Evolutionary conservation across 2,888 invertebrate species (phyloP).

Genomic region (Phaonia tiefii): DNA sequence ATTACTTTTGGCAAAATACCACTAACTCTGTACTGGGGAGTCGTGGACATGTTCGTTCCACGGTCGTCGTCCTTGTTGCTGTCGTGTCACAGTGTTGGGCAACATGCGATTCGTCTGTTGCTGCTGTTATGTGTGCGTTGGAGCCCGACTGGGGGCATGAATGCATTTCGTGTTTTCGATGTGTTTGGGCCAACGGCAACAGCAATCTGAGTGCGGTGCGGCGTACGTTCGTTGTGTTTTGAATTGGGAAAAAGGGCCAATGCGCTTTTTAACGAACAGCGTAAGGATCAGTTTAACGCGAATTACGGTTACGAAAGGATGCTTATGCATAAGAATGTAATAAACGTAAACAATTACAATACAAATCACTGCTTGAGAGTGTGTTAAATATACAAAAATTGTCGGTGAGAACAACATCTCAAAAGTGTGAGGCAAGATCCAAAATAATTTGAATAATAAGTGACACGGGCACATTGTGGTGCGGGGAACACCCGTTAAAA

Average conservation of each 20-base stretch:
- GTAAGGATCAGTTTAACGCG: conserved; percentile 80
- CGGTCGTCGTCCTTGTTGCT: conserved; percentile 57
- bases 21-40: conserved; percentile 22
- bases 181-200: conserved; percentile 44
- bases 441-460: conserved; percentile 22
- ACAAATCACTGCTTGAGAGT: conserved; percentile 40
- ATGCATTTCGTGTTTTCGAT: conserved; percentile 59
- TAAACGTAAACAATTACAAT: conserved; percentile 61
- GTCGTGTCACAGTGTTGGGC: conserved; percentile 46
- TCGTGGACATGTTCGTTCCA: conserved; percentile 57
- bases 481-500: too few species aligned
- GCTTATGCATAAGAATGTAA: conserved; percentile 71
- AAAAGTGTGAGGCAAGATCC: conserved; percentile 23
- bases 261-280: conserved; percentile 78
- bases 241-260: conserved; percentile 68
- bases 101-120: conserved; percentile 43
- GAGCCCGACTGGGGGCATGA: conserved; percentile 35
- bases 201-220: conserved; percentile 25
- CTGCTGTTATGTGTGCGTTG: conserved; percentile 53
- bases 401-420: not conserved
- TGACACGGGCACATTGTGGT: too few species aligned
- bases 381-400: conserved; percentile 17
- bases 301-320: conserved; percentile 80
- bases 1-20: conserved; percentile 20
- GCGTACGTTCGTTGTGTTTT: conserved; percentile 47